phyloP scores from a whole-genome alignment of 2,797 vertebrate species.

The Nothura maculosa region DNA sequence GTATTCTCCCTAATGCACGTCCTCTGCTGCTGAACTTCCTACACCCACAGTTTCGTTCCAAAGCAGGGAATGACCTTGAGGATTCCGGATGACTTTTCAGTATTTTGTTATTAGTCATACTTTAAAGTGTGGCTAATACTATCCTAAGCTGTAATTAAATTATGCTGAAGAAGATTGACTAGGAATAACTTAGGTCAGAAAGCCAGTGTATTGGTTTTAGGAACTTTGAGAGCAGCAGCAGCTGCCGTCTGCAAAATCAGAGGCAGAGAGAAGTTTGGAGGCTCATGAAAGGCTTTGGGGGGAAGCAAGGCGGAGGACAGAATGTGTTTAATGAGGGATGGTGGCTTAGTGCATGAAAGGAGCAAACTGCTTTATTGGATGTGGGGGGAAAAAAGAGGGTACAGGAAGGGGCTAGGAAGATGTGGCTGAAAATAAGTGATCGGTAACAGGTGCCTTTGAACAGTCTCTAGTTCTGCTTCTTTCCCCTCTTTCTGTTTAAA shows the following conservation, averaged over 20 bases:
- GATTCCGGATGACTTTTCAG: constrained; percentile 44
- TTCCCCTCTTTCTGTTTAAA: constrained; percentile 8
- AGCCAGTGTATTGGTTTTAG: neutral
- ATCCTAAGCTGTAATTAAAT: constrained; percentile 36
- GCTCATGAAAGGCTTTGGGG: constrained; percentile 55
- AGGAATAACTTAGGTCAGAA: constrained; percentile 29
- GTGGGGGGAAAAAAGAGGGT: constrained; percentile 27
- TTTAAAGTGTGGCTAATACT: constrained; percentile 28
- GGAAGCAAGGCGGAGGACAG: constrained; percentile 33
- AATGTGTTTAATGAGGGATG: constrained; percentile 49
- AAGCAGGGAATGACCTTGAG: constrained; percentile 14
- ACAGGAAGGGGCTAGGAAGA: constrained; percentile 46
- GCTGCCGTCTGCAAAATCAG: constrained; percentile 56
- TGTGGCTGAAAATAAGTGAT: neutral
- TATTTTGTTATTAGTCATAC: constrained; percentile 32
- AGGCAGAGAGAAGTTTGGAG: constrained; percentile 62
- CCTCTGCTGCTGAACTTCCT: neutral
- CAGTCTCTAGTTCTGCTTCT: constrained; percentile 28
- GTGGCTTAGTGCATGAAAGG: constrained; percentile 68
- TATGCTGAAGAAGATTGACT: constrained; percentile 16
- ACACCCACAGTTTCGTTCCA: neutral
- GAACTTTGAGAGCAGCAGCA: constrained; percentile 43
- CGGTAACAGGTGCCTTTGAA: constrained; percentile 63
- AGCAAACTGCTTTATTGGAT: constrained; percentile 49
- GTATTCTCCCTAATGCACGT: neutral